Conservation (phyloP, 1,140 invertebrate species). For the Anthonomus grandis region DNA sequence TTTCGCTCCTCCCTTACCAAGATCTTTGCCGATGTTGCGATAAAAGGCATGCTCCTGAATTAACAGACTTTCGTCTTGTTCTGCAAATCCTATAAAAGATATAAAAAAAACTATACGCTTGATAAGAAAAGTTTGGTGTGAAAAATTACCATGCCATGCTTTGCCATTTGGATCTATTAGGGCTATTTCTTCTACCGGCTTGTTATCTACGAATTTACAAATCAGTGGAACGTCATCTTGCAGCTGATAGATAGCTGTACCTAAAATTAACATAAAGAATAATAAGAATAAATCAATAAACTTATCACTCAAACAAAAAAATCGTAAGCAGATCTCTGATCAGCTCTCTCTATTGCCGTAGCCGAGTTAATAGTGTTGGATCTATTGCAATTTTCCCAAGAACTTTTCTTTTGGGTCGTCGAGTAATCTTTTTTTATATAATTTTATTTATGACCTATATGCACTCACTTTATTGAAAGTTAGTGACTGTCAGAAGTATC, state of each 20-base stretch:
- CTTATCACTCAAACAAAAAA: no score
- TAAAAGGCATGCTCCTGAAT: constrained; percentile 28
- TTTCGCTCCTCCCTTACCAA: constrained; percentile 20
- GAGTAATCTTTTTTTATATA: no score
- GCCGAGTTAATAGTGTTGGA: no score
- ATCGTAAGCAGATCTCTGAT: no score
- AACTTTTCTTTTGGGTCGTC: no score
- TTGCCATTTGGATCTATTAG: constrained; percentile 38
- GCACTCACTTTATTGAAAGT: no score
- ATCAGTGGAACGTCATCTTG: constrained; percentile 27
- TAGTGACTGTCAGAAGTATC: no score
- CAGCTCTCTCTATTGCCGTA: no score
- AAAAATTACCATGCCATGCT: constrained; percentile 34
- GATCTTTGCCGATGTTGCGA: constrained; percentile 12
- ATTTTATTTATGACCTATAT: no score
- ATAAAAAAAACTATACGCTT: not conserved
- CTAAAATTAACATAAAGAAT: constrained; percentile 17
- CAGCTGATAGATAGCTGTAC: constrained; percentile 25
- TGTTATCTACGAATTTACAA: constrained; percentile 37
- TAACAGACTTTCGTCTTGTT: constrained; percentile 11
- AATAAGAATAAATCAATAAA: not conserved
- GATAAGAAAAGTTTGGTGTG: not conserved
- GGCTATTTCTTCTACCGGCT: constrained; percentile 31
- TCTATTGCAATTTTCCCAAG: no score
- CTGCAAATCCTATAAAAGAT: constrained; percentile 19